Base-by-base conservation (phyloP, 2,797 vertebrate genomes). In the Sebastes elongatus region DNA sequence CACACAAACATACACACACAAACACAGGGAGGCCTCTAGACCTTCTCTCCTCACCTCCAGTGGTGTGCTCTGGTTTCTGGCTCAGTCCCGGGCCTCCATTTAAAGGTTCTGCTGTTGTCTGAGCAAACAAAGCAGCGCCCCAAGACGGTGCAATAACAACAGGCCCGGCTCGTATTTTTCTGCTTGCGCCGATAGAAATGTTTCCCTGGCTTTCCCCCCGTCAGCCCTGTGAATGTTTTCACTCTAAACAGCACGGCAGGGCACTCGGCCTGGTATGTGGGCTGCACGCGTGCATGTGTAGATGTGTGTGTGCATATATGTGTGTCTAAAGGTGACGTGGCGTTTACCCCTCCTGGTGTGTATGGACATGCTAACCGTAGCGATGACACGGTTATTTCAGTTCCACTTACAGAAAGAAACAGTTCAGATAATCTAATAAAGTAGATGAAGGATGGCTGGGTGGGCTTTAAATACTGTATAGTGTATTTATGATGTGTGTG, bases 151-250 rank as follows among this genome's bases (percentile, higher is more conserved):
- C 93, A 92, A 93, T 90, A 94, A 94, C 94, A 94, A 94, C 93
- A 90, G 86, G 78, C 82, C 74, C 81, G 1, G 87, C 89, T 94
- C 92, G 84, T 94, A 95, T 96, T 95, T 95, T 95, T 93, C 90
- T 94, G 93, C 95, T 91, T 92, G 92, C 74, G 80, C 87, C 55
- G 92, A 95, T 94, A 95, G 89, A 95, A 95, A 95, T 92, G 94
- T 94, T 94, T 95, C 93, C 91, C 92, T 87, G 93, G 92, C 92
- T 95, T 93, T 93, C 42, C 86, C 85, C 85, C 91, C 53, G 75
- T 94, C 94, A 94, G 93, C 90, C 91, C 88, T 81, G 87, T 89
- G 88, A 95, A 94, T 96, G 94, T 95, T 96, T 96, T 95, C 86
- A 95, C 82, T 95, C 86, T 84, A 95, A 96, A 95, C 94, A 96